phyloP scores from a whole-genome alignment of 2,888 invertebrate species.

The Scaptomyza reducta region DNA sequence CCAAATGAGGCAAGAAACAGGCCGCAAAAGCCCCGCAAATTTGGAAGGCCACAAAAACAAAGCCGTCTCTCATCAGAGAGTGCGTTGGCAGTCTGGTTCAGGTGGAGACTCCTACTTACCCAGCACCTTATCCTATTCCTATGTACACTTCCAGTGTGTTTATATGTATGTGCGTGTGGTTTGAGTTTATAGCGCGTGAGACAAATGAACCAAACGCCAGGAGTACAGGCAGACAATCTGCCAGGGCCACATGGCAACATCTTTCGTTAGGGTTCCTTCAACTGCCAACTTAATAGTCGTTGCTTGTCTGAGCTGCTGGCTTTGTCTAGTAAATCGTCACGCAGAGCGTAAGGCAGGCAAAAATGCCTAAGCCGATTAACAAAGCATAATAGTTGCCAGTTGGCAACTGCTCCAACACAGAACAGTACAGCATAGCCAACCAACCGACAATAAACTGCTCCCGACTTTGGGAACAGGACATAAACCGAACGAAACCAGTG shows the following conservation, averaged over 20 bases:
- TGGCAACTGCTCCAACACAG: constrained; percentile 28
- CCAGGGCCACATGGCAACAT: constrained; percentile 43
- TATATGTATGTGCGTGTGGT: constrained; percentile 8
- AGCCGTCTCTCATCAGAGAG: constrained; percentile 59
- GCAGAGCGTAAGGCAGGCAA: constrained; percentile 50
- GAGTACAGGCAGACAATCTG: constrained; percentile 47
- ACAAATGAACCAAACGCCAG: constrained; percentile 70
- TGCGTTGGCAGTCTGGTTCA: constrained; percentile 21
- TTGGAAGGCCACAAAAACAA: constrained; percentile 49
- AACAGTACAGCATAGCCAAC: constrained; percentile 4
- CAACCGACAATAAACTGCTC: constrained; percentile 60
- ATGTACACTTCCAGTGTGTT: background rate
- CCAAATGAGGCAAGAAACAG: constrained; percentile 65
- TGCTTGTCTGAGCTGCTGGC: constrained; percentile 69
- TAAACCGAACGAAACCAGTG: background rate
- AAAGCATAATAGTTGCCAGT: constrained; percentile 70
- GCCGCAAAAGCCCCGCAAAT: constrained; percentile 47
- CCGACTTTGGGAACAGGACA: constrained; percentile 21
- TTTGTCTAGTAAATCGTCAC: constrained; percentile 67
- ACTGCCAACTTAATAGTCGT: constrained; percentile 30
- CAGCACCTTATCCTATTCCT: background rate
- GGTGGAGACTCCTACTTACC: constrained; percentile 20
- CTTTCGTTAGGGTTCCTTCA: constrained; percentile 25
- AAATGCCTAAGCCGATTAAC: constrained; percentile 74
- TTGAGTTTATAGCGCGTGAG: constrained; percentile 65